Base-by-base conservation (phyloP, 1,140 invertebrate genomes). In the Rhagoletis zephyria region DNA sequence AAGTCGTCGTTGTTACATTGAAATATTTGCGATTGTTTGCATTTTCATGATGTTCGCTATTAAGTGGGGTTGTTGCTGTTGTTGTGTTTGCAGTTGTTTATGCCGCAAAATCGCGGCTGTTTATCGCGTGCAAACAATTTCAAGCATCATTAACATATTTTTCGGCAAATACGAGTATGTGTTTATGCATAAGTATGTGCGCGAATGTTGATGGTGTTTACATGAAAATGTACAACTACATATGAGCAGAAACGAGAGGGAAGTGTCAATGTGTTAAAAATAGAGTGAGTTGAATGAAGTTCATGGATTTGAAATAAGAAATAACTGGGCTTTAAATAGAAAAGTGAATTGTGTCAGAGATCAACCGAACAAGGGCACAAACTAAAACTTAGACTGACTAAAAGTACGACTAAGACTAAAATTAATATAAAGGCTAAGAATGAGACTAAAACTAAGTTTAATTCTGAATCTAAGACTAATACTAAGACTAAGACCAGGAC, bases 91-190 rank as follows among this genome's bases (percentile, higher is more conserved):
- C 6, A 5, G 14, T 30, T 14, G 14, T 30, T 42, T 74, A 16
- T 74, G 67, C 67, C 67, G 81, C 48, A 9, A 85, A 85, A 85
- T 85, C 51, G 48, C 6, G 10, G 81, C 51, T 85, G 81, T 85
- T 85, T 48, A 42, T 85, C 59, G 81, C 81, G 81, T 61, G 67
- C 67, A 85, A 74, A 85, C 48, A 59, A 85, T 85, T 85, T 85
- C 81, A 85, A 85, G 81, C 81, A 61, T 61, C 59, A 85, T 85
- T 85, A 85, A 85, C 81, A 85, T 85, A 85, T 60, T 85, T 85
- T 60, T 56, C n/a, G 59, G 81, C 81, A 85, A 85, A 85, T 85
- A n/a, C n/a, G n/a, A n/a, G n/a, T n/a, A 85, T 85, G 59, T 85
- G 30, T 56, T 7, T 56, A 10, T 56, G 45, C 40, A 45, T 74